A percentile compares a stretch with the other conserved stretches of the same genome.
phyloP scores from a whole-genome alignment of 2,888 invertebrate species.

The Scaeva pyrastri region DNA sequence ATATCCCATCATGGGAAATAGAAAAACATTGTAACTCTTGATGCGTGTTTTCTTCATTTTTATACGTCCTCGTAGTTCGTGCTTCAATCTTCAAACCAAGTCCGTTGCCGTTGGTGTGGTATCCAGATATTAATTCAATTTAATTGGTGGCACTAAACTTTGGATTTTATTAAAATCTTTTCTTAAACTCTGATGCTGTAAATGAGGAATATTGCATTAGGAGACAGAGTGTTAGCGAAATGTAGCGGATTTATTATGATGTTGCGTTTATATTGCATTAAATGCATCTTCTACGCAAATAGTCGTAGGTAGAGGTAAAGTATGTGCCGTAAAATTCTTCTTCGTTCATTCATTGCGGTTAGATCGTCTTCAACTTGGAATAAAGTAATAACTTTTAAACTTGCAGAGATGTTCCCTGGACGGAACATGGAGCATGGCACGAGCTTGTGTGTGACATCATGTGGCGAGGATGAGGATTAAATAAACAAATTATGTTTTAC shows the following conservation, averaged over 20 bases:
- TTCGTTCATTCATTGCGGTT: not conserved
- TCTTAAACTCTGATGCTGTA: constrained; percentile 1
- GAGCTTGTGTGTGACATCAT: constrained; percentile 70
- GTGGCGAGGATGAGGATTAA: constrained; percentile 50
- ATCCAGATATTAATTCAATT: constrained; percentile 35
- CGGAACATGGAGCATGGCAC: constrained; percentile 40
- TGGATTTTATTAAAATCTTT: constrained; percentile 65
- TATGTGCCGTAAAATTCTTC: not conserved
- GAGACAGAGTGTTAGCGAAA: constrained; percentile 28
- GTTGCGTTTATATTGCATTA: not conserved
- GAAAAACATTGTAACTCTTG: constrained; percentile 6
- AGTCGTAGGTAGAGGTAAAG: not conserved
- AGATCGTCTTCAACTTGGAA: not conserved
- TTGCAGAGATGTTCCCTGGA: constrained; percentile 11
- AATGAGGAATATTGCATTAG: constrained; percentile 55
- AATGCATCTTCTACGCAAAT: constrained; percentile 8
- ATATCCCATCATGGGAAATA: constrained; percentile 26
- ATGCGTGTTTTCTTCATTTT: constrained; percentile 28
- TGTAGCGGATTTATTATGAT: constrained; percentile 47
- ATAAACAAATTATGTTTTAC: constrained; percentile 27
- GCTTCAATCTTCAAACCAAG: not conserved
- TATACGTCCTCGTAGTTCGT: not conserved
- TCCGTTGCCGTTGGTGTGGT: constrained; percentile 22
- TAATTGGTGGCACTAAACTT: constrained; percentile 66
- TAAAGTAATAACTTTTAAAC: constrained; percentile 10